Percentiles rank a stretch among this genome's conserved stretches.
Evolutionary conservation across 2,888 invertebrate species (phyloP).

Genomic region (Embidobia sp.): DNA sequence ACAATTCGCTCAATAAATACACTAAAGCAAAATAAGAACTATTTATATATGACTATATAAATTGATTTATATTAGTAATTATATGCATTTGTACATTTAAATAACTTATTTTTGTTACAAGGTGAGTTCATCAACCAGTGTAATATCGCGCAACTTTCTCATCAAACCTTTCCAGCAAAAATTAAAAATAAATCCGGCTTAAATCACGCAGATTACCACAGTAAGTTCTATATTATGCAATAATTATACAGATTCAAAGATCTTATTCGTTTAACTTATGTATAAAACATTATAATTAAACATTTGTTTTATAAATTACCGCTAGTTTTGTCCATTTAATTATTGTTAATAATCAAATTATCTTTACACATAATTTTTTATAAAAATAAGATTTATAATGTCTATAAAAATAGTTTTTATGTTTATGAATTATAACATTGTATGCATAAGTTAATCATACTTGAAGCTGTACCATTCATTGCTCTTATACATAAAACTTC

Average conservation of each 20-base stretch:
- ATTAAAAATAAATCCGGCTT: neutral
- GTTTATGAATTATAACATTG: neutral
- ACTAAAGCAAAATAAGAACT: conserved; percentile 1
- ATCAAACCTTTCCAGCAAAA: neutral
- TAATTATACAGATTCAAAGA: too few relatives aligned
- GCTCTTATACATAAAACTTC: too few relatives aligned
- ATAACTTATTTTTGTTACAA: neutral
- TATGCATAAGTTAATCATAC: too few relatives aligned
- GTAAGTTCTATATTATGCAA: too few relatives aligned
- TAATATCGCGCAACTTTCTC: conserved; percentile 15
- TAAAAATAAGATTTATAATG: neutral
- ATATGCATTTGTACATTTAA: conserved; percentile 17
- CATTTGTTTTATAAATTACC: neutral
- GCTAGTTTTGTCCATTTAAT: too few relatives aligned
- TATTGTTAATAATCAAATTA: too few relatives aligned
- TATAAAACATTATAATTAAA: neutral
- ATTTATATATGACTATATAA: conserved; percentile 28
- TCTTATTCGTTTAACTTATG: neutral
- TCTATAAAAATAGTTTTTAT: neutral
- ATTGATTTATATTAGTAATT: neutral
- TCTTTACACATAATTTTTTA: neutral
- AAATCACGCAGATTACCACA: too few relatives aligned
- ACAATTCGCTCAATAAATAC: conserved; percentile 17
- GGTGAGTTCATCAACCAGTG: conserved; percentile 2
- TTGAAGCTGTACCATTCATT: too few relatives aligned